Evolutionary conservation across 2,888 invertebrate genomes (phyloP).

Genomic region (Drosophila peninsularis): DNA sequence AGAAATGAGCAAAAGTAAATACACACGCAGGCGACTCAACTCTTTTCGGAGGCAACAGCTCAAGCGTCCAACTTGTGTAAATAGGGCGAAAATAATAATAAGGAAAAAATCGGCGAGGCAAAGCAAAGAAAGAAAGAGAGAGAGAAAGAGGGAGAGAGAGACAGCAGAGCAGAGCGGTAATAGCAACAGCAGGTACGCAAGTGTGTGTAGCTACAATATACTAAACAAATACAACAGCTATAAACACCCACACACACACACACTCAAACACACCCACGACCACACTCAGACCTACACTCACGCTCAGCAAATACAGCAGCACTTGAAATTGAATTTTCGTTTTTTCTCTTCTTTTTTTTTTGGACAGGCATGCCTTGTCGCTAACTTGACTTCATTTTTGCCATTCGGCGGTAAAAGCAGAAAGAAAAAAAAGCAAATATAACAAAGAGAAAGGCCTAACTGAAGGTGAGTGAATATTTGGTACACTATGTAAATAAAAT

Average conservation of each 20-base stretch:
- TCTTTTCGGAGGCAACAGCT: constrained; percentile 44
- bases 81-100: constrained; percentile 51
- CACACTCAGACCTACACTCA: constrained; percentile 15
- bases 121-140: neutral
- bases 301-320: constrained; percentile 36
- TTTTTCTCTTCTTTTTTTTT: constrained; percentile 7
- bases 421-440: constrained; percentile 6
- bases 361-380: neutral
- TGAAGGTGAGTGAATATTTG: neutral
- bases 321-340: constrained; percentile 62
- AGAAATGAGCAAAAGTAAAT: constrained; percentile 63
- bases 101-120: constrained; percentile 13
- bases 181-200: constrained; percentile 27
- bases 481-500: too few relatives aligned
- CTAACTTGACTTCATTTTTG: constrained; percentile 67
- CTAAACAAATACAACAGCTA: constrained; percentile 62
- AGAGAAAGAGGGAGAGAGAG: neutral
- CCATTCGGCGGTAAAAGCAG: constrained; percentile 37
- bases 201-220: constrained; percentile 50
- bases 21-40: constrained; percentile 53
- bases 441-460: neutral
- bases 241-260: neutral
- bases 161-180: neutral
- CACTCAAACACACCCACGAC: constrained; percentile 18
- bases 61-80: constrained; percentile 50